phyloP scores from a whole-genome alignment of 2,797 vertebrate species.

The Mus minutoides region DNA sequence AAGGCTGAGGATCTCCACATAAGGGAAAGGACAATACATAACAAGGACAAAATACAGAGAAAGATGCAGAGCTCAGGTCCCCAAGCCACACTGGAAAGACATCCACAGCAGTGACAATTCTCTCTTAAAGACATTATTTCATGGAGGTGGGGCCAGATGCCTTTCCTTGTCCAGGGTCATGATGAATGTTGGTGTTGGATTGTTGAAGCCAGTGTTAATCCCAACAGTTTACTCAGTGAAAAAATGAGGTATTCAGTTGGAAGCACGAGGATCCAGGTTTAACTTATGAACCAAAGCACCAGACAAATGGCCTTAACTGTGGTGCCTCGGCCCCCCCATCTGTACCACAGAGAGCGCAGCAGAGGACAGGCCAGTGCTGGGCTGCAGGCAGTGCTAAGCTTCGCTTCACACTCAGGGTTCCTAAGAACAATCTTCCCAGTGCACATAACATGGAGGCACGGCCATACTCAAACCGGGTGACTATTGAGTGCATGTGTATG shows the following conservation, averaged over 20 bases:
- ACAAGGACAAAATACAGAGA: neutral
- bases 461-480: neutral
- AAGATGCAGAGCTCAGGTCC: neutral
- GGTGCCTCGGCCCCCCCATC: neutral
- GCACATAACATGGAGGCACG: too few species aligned
- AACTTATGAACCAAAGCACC: neutral
- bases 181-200: neutral
- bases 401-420: neutral
- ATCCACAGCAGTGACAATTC: neutral
- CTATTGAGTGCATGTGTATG: neutral
- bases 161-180: neutral
- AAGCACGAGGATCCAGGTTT: constrained; percentile 5
- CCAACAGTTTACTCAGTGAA: neutral
- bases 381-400: neutral
- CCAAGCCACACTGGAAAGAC: neutral
- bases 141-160: neutral
- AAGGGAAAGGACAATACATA: neutral
- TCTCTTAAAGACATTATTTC: constrained; percentile 30
- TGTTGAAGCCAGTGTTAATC: neutral
- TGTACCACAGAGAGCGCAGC: neutral
- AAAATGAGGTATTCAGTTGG: neutral
- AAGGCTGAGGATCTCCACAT: neutral
- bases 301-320: neutral
- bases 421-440: neutral
- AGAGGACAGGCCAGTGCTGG: neutral